Evolutionary conservation across 1,140 invertebrate genomes (phyloP), one percentile per base, ranked within the genome.

Genomic region (Mactra quadrangularis): DNA sequence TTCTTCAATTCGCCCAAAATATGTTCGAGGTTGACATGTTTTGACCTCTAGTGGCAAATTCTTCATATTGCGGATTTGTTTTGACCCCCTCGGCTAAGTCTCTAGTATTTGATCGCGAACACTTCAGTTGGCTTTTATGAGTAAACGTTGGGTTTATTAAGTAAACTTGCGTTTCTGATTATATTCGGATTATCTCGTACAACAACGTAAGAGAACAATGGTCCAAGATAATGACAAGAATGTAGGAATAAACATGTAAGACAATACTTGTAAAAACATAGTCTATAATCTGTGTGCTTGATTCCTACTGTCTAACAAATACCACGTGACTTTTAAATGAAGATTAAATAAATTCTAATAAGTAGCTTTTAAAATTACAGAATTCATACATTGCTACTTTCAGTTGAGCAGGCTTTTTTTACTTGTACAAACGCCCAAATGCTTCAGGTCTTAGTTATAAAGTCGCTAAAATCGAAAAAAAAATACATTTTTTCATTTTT

Each of bases 61-160:
- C 59, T 55, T 31, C 59, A 53, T 50, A 35, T 47, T 76, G 62
- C 41, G 35, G 33, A 76, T 76, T 76, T 62, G 25, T 6, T 38
- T 4, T 76, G 74, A 76, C 74, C 74, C 38, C 41, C n/a, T 17
- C 25, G 64, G 41, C 57, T 76, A 27, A 35, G 57, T 62, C 41
- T 62, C 29, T 60, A 76, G 27, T 25, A 38, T 47, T 50, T 60
- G 59, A 62, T 41, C 38, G 53, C 11, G 13, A 15, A 25, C 29
- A 76, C 74, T 76, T 76, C 45, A 74, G 45, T 19, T 19, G 57
- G 74, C 74, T 76, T 76, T 64, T 76, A 76, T 62, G 74, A 62
- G 74, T 41, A 76, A 76, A 76, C 74, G 27, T 76, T 76, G 74
- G 45, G 15, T 62, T 60, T 76, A 64, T 76, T 76, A 76, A 50